Evolutionary conservation across 2,888 invertebrate species (phyloP).

Genomic region (Sinelater perroti): DNA sequence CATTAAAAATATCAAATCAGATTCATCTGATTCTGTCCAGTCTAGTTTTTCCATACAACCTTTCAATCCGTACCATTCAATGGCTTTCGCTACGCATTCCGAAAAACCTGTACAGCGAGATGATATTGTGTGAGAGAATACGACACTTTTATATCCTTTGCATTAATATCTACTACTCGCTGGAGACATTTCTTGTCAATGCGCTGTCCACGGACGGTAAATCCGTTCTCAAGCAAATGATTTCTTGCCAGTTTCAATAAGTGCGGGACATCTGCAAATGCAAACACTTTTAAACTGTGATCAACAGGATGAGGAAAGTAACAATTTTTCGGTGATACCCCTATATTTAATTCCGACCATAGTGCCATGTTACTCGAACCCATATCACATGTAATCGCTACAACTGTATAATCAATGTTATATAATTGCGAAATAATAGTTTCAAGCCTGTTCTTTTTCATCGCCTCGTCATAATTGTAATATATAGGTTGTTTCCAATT

Average conservation of each 20-base stretch:
- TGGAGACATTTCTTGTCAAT: too few relatives aligned
- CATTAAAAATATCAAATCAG: too few relatives aligned
- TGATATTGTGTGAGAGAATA: too few relatives aligned
- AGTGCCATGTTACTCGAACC: neutral
- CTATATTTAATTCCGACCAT: neutral
- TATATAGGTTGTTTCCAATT: constrained; percentile 47
- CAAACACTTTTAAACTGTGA: neutral
- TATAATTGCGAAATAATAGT: constrained; percentile 32
- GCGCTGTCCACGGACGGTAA: too few relatives aligned
- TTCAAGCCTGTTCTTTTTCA: constrained; percentile 41
- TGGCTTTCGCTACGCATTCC: too few relatives aligned
- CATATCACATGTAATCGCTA: constrained; percentile 8
- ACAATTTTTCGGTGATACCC: neutral
- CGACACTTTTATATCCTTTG: too few relatives aligned
- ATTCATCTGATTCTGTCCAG: too few relatives aligned
- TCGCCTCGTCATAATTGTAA: constrained; percentile 44
- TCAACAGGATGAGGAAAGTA: neutral
- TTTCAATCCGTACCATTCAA: too few relatives aligned
- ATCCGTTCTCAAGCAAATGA: constrained; percentile 10
- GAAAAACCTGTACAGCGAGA: too few relatives aligned
- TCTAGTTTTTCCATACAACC: too few relatives aligned
- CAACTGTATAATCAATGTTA: constrained; percentile 8
- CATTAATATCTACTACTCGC: too few relatives aligned
- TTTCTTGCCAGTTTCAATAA: constrained; percentile 1
- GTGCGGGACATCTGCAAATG: constrained; percentile 3